A percentile compares a stretch with the other conserved stretches of the same genome.
Evolutionary conservation across 2,113 vertebrate genomes (phyloP).

Genomic region (Rhinolophus sinicus): DNA sequence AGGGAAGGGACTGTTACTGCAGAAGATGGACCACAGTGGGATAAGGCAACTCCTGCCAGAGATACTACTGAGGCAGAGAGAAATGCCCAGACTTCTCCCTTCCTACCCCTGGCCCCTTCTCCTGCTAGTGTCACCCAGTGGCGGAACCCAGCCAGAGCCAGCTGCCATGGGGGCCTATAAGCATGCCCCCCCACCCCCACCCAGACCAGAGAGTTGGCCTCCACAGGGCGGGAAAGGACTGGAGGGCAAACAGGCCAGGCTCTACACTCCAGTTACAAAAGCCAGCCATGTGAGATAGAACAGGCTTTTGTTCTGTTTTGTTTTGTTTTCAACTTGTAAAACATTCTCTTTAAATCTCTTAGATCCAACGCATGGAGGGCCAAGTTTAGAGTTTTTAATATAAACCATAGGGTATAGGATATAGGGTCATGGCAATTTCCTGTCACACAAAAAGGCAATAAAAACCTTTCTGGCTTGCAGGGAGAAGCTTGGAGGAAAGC

Average conservation of each 20-base stretch:
- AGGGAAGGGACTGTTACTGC: not conserved
- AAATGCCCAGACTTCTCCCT: not conserved
- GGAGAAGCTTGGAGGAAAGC: not conserved
- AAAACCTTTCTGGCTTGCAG: constrained; percentile 45
- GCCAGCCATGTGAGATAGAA: not conserved
- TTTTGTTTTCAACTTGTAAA: constrained; percentile 12
- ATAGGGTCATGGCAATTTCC: constrained; percentile 60
- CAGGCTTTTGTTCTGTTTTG: not conserved
- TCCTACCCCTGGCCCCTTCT: not conserved
- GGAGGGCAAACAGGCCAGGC: not conserved
- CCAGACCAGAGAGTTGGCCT: not conserved
- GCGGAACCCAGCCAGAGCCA: not conserved
- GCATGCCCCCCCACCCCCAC: not conserved
- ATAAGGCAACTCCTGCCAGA: not conserved
- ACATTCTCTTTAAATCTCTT: constrained; percentile 12
- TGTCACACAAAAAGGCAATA: constrained; percentile 55
- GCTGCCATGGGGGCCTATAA: not conserved
- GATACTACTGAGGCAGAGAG: not conserved
- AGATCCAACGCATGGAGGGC: not conserved
- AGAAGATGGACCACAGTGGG: not conserved
- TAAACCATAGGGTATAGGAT: constrained; percentile 38
- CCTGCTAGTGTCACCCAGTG: not conserved
- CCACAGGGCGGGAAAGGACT: not conserved
- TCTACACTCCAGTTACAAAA: not conserved
- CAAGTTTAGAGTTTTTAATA: constrained; percentile 51